A percentile compares a stretch with the other conserved stretches of the same genome.
Conservation (phyloP, 1,140 invertebrate genomes). For the Drosophila oshimai region DNA sequence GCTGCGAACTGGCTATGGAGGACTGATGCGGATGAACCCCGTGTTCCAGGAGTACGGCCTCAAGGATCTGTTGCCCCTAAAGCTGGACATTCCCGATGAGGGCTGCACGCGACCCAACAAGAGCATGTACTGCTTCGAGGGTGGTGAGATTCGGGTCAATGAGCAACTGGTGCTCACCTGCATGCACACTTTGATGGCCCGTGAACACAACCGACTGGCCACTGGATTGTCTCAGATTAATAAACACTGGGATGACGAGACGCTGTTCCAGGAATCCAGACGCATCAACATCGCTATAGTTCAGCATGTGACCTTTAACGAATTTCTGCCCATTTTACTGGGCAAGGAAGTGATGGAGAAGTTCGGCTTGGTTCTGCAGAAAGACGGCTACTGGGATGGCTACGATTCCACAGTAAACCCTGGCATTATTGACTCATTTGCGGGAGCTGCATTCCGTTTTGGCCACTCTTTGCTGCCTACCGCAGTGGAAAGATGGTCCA, state of each 20-base stretch:
- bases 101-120: slow-evolving; percentile 94
- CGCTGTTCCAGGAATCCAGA: slow-evolving; percentile 94
- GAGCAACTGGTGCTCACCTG: slow-evolving; percentile 95
- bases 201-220: slow-evolving; percentile 94
- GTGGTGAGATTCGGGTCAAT: slow-evolving; percentile 96
- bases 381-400: slow-evolving; percentile 95
- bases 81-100: slow-evolving; percentile 94
- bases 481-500: slow-evolving; percentile 95
- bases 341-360: slow-evolving; percentile 97
- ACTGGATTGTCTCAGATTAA: slow-evolving; percentile 90
- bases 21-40: slow-evolving; percentile 93
- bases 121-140: slow-evolving; percentile 96
- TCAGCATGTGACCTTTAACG: slow-evolving; percentile 97
- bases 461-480: slow-evolving; percentile 95
- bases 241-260: slow-evolving; percentile 98
- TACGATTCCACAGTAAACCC: slow-evolving; percentile 93
- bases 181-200: slow-evolving; percentile 94
- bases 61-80: slow-evolving; percentile 94
- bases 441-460: slow-evolving; percentile 94
- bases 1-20: slow-evolving; percentile 90
- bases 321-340: slow-evolving; percentile 96
- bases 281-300: slow-evolving; percentile 94
- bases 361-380: slow-evolving; percentile 92
- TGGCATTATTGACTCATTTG: slow-evolving; percentile 93
- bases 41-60: slow-evolving; percentile 93